A percentile compares a stretch with the other conserved stretches of the same genome.
Conservation (phyloP, 2,888 invertebrate species). For the Dasypogon diadema region DNA sequence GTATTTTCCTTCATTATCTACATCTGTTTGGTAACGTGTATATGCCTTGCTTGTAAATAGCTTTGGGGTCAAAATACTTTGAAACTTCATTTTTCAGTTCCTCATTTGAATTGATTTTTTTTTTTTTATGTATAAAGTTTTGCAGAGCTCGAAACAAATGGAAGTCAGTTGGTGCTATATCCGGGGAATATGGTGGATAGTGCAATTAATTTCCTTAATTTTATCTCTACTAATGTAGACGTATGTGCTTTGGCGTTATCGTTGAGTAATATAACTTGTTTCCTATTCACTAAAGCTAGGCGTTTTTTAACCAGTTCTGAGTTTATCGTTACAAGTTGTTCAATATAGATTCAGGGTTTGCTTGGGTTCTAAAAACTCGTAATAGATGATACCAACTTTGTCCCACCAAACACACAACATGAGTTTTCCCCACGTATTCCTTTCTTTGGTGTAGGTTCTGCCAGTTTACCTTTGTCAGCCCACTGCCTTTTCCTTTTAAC, state of each 20-base stretch:
- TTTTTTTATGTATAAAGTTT: conserved; percentile 29
- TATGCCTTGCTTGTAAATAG: conserved; percentile 25
- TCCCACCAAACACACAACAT: too few species aligned
- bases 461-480: not conserved
- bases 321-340: too few species aligned
- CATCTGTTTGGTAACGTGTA: conserved; percentile 8
- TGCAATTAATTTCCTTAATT: conserved; percentile 10
- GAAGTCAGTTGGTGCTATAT: conserved; percentile 12
- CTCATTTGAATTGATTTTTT: conserved; percentile 17
- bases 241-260: too few species aligned
- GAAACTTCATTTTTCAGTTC: not conserved
- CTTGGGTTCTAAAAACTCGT: too few species aligned
- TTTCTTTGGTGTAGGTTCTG: too few species aligned
- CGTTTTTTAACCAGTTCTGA: too few species aligned
- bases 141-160: conserved; percentile 31
- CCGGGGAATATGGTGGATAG: conserved; percentile 33
- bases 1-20: conserved; percentile 35
- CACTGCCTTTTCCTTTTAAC: not conserved
- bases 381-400: too few species aligned
- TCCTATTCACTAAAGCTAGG: too few species aligned
- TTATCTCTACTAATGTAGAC: not conserved
- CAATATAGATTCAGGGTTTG: too few species aligned
- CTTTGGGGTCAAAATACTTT: conserved; percentile 27
- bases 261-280: too few species aligned
- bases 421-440: too few species aligned